These are phyloP conservation scores for Vombatus ursinus DNA, from an alignment of 2,113 vertebrate genomes.

Conservation along the genomic window DNA sequence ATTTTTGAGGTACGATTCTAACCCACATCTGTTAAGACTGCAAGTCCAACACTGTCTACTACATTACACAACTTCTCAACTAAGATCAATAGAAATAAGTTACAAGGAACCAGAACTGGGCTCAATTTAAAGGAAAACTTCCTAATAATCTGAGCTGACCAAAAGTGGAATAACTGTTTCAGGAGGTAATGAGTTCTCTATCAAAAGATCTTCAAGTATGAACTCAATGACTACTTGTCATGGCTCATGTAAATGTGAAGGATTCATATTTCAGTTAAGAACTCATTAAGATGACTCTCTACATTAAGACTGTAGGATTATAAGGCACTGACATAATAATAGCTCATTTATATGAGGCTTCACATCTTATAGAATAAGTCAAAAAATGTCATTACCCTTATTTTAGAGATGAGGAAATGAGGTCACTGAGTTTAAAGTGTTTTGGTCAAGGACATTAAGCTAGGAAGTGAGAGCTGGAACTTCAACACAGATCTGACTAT, in stretches of 20 bases:
- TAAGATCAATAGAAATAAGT: neutral
- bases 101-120: neutral
- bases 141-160: neutral
- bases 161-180: neutral
- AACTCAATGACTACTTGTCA: neutral
- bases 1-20: neutral
- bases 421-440: neutral
- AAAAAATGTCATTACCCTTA: neutral
- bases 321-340: neutral
- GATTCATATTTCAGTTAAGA: neutral
- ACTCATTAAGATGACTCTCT: neutral
- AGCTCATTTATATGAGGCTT: neutral
- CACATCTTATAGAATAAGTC: neutral
- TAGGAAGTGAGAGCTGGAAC: neutral
- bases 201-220: neutral
- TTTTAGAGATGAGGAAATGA: neutral
- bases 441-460: neutral
- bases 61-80: neutral
- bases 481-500: neutral
- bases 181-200: neutral
- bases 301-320: neutral
- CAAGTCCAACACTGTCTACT: no score
- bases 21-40: neutral
- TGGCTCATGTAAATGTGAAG: neutral
- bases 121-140: neutral